Conservation (phyloP, 2,797 vertebrate genomes). For the Spinibarbus caldwelli region DNA sequence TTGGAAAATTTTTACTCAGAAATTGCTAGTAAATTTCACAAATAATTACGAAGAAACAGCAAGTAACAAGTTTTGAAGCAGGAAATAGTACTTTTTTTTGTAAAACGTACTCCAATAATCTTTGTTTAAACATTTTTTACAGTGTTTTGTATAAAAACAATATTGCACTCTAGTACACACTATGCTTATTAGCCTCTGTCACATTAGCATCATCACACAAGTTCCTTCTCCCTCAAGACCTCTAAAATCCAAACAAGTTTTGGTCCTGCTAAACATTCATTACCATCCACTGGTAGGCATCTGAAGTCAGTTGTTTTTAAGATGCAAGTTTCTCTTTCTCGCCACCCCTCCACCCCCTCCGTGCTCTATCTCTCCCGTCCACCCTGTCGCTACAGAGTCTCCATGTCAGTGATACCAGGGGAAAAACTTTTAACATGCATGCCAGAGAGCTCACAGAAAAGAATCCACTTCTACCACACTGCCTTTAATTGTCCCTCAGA, state of each 20-base stretch:
- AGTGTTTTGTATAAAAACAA: not conserved
- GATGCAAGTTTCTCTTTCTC: constrained; percentile 11
- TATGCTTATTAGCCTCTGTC: not conserved
- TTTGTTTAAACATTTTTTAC: not conserved
- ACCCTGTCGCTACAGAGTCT: constrained; percentile 66
- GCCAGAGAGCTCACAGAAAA: constrained; percentile 76
- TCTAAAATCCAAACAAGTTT: constrained; percentile 12
- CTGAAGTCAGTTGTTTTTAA: constrained; percentile 25
- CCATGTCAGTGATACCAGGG: constrained; percentile 63
- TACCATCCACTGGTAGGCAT: not conserved
- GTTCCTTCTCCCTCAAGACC: constrained; percentile 20
- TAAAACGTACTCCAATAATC: not conserved
- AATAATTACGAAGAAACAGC: not conserved
- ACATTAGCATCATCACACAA: constrained; percentile 1
- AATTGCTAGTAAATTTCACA: not conserved
- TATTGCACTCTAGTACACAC: not conserved
- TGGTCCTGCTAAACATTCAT: constrained; percentile 37
- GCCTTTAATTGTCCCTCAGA: constrained; percentile 83
- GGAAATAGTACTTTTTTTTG: not conserved
- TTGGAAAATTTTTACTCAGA: not conserved
- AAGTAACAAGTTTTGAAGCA: not conserved
- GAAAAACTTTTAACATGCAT: constrained; percentile 78
- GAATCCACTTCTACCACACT: constrained; percentile 77
- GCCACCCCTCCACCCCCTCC: not conserved
- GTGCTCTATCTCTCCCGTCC: constrained; percentile 10